phyloP scores from a whole-genome alignment of 2,888 invertebrate species.

The Cryptus armator region DNA sequence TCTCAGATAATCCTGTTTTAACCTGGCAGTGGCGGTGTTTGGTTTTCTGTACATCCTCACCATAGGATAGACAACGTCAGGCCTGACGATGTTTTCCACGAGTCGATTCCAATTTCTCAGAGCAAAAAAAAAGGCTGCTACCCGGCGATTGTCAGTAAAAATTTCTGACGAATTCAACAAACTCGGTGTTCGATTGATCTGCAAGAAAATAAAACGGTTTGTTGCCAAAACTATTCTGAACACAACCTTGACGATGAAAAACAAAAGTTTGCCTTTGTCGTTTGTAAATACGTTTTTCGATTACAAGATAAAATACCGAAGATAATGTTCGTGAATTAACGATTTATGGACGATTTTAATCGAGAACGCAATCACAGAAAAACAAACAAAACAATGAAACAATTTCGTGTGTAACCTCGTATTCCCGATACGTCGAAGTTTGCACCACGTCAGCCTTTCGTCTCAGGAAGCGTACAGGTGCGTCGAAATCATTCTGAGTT shows the following conservation, averaged over 20 bases:
- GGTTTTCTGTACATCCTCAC: conserved; percentile 86
- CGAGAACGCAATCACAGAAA: background rate
- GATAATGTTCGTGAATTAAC: background rate
- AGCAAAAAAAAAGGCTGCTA: background rate
- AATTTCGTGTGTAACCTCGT: conserved; percentile 60
- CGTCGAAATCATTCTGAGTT: conserved; percentile 8
- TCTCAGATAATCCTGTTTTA: conserved; percentile 98
- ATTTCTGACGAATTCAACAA: background rate
- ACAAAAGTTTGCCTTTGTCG: conserved; percentile 9
- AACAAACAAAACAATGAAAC: conserved; percentile 23
- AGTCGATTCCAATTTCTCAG: background rate
- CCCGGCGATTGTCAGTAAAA: background rate
- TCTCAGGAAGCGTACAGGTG: conserved; percentile 24
- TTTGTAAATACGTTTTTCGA: background rate
- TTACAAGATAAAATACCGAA: background rate
- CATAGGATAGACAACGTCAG: conserved; percentile 60
- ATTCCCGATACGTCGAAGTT: conserved; percentile 40
- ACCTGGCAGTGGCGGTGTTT: conserved; percentile 91
- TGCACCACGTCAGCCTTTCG: conserved; percentile 63
- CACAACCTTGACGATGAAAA: conserved; percentile 24
- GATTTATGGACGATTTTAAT: background rate
- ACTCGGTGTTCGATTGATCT: conserved; percentile 9
- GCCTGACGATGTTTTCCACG: conserved; percentile 21
- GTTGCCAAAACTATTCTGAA: conserved; percentile 26
- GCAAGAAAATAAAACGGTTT: conserved; percentile 19